Conservation (phyloP, 2,888 invertebrate species). For the Drosophila stalkeri region DNA sequence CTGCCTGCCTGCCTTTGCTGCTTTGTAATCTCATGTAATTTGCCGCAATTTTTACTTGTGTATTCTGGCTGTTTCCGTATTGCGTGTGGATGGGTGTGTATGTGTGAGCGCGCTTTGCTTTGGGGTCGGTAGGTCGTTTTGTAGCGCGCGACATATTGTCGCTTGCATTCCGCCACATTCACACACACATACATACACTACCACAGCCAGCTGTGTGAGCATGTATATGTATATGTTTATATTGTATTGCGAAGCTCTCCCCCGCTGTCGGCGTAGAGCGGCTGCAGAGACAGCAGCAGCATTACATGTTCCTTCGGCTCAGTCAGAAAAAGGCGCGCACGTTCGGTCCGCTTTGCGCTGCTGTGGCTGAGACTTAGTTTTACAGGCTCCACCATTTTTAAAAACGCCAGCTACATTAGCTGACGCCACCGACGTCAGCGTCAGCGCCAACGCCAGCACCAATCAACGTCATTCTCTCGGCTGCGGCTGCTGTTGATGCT, state of each 20-base stretch:
- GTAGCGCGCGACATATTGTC: slow-evolving; percentile 61
- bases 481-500: slow-evolving; percentile 42
- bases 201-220: slow-evolving; percentile 5
- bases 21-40: slow-evolving; percentile 78
- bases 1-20: slow-evolving; percentile 24
- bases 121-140: slow-evolving; percentile 68
- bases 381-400: slow-evolving; percentile 75
- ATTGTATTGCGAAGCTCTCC: slow-evolving; percentile 24
- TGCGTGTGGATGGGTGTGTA: slow-evolving; percentile 18
- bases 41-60: slow-evolving; percentile 75
- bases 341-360: slow-evolving; percentile 28
- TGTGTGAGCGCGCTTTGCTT: slow-evolving; percentile 52
- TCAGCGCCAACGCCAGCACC: slow-evolving; percentile 68
- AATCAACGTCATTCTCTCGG: slow-evolving; percentile 66
- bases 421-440: slow-evolving; percentile 69
- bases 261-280: slow-evolving; percentile 25
- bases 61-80: slow-evolving; percentile 66
- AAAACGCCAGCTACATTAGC: slow-evolving; percentile 61
- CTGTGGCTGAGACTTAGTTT: slow-evolving; percentile 29
- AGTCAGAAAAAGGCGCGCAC: slow-evolving; percentile 71
- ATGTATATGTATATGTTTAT: slow-evolving; percentile 10
- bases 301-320: slow-evolving; percentile 42
- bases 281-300: not conserved
- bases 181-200: slow-evolving; percentile 1
- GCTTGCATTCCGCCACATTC: slow-evolving; percentile 61